Evolutionary conservation across 1,140 invertebrate genomes (phyloP).

Genomic region (Pararge aegeria): DNA sequence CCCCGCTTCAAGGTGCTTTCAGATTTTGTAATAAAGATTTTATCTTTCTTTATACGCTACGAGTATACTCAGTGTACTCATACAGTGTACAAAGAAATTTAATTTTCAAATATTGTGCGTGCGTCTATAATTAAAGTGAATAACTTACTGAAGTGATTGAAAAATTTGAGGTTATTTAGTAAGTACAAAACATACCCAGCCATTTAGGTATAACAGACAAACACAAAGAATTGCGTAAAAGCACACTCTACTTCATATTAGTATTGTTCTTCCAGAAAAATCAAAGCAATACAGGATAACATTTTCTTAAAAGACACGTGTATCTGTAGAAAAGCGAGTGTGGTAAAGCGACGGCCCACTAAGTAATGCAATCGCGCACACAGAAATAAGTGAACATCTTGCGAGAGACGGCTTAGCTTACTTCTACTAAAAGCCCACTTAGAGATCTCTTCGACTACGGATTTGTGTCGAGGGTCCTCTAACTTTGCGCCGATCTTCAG

Average conservation of each 20-base stretch:
- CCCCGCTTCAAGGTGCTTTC: slow-evolving; percentile 33
- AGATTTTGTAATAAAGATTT: slow-evolving; percentile 11
- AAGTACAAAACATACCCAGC: background rate
- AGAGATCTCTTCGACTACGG: slow-evolving; percentile 67
- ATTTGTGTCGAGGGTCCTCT: slow-evolving; percentile 66
- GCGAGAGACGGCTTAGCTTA: slow-evolving; percentile 72
- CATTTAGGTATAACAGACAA: background rate
- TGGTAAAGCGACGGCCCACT: slow-evolving; percentile 39
- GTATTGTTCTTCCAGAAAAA: background rate
- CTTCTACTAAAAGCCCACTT: slow-evolving; percentile 76
- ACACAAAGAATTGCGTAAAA: background rate
- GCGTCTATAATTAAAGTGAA: too few relatives aligned
- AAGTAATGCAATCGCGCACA: slow-evolving; percentile 67
- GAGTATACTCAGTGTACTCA: too few relatives aligned
- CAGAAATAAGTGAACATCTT: slow-evolving; percentile 69
- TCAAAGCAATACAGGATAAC: background rate
- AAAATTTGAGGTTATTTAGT: too few relatives aligned
- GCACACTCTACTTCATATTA: background rate
- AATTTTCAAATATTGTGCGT: too few relatives aligned
- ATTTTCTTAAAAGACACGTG: slow-evolving; percentile 19
- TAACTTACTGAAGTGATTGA: background rate
- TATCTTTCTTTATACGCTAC: background rate
- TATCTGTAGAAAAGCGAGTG: slow-evolving; percentile 32
- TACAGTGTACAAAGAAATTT: too few relatives aligned
- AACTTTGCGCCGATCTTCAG: slow-evolving; percentile 53